Conservation (phyloP, 2,797 vertebrate genomes). For the Coccyzus lansbergi region DNA sequence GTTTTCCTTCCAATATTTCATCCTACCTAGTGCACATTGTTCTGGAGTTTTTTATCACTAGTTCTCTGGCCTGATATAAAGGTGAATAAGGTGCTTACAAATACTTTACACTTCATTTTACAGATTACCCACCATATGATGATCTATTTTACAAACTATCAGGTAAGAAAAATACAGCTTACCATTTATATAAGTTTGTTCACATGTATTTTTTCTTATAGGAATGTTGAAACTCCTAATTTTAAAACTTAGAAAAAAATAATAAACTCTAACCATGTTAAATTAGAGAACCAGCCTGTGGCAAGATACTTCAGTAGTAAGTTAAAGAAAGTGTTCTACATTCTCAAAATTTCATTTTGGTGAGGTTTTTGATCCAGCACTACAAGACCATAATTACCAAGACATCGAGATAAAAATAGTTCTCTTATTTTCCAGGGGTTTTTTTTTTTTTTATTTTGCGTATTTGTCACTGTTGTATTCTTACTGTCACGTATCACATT, state of each 20-base stretch:
- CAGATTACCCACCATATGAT: neutral
- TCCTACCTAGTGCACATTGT: neutral
- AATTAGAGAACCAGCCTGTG: neutral
- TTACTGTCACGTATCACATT: neutral
- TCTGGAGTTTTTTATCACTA: neutral
- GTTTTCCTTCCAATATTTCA: slow-evolving; percentile 52
- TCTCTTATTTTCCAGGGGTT: neutral
- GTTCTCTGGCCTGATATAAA: neutral
- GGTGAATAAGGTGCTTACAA: neutral
- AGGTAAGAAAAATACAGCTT: neutral
- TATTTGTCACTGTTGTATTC: neutral
- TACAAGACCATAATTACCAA: neutral
- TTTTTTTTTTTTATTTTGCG: neutral
- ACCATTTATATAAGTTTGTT: neutral
- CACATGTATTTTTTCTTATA: neutral
- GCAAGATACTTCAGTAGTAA: neutral
- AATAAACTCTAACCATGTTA: neutral
- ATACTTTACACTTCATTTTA: neutral
- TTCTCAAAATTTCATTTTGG: neutral
- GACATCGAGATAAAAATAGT: neutral
- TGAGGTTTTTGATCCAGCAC: neutral
- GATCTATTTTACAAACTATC: neutral
- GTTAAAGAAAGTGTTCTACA: neutral
- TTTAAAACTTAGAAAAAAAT: too few species aligned
- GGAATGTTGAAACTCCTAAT: neutral